phyloP scores from a whole-genome alignment of 2,888 invertebrate species.

The Caenorhabditis sp. region DNA sequence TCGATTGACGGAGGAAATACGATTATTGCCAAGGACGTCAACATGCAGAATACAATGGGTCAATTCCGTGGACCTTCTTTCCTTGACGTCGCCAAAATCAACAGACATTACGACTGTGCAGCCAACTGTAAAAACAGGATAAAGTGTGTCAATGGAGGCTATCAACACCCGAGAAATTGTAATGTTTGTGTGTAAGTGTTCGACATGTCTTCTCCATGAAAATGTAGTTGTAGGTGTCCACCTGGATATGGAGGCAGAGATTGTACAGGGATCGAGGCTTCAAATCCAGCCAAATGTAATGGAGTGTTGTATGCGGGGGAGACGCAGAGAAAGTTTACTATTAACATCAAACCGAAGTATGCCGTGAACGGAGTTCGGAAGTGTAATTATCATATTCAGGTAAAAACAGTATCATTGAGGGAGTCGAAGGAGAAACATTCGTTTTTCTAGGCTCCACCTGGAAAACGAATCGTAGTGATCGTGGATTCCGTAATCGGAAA shows the following conservation, averaged over 20 bases:
- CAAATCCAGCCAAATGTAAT: constrained; percentile 59
- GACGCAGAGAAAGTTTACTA: constrained; percentile 59
- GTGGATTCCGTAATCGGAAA: constrained; percentile 66
- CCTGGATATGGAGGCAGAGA: constrained; percentile 61
- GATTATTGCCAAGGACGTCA: constrained; percentile 66
- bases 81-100: constrained; percentile 66
- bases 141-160: constrained; percentile 58
- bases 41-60: constrained; percentile 70
- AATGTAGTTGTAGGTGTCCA: constrained; percentile 57
- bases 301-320: constrained; percentile 60
- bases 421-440: neutral
- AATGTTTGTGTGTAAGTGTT: constrained; percentile 46
- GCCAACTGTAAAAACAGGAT: constrained; percentile 45
- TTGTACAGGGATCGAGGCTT: constrained; percentile 58
- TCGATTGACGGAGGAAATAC: constrained; percentile 60
- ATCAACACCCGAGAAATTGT: constrained; percentile 63
- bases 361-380: constrained; percentile 42
- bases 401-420: neutral
- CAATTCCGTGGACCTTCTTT: constrained; percentile 67
- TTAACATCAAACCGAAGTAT: constrained; percentile 57
- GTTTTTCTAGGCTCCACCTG: constrained; percentile 52
- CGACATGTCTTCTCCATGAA: neutral
- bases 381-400: constrained; percentile 68
- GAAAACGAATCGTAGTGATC: constrained; percentile 58
- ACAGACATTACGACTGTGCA: constrained; percentile 65